Base-by-base conservation (phyloP, 2,888 invertebrate genomes). In the Pseudanteris insignis region DNA sequence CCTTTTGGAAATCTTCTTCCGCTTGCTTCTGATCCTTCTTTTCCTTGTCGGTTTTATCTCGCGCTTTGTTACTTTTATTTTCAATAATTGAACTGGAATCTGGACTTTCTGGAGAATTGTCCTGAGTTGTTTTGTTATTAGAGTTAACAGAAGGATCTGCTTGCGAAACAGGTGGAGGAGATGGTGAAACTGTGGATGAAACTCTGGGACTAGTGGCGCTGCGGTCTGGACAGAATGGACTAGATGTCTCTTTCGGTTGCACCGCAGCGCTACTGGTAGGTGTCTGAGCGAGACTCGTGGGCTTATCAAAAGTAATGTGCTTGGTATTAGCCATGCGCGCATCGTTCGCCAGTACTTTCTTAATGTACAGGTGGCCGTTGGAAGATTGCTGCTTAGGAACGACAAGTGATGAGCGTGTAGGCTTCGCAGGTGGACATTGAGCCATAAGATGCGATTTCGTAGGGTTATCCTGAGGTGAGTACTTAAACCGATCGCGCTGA, bases 401-500 rank as follows among this genome's bases (percentile, higher is more conserved):
- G 1, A 74, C 75, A 14, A 76, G 59, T 0, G 74, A 70, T 6
- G 18, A 3, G 36, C 76, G 70, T 0, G 73, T 64, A 0, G 76
- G 75, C 28, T 76, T 76, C 0, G 70, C 48, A 0, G 76, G 76
- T 0, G 76, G 71, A n/a, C 76, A 76, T 8, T 76, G 76, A 0
- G 76, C 72, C 6, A 73, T 71, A 6, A 76, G 40, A 13, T 76
- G 76, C 37, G 69, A 75, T 37, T 48, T 57, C 0, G 46, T 26
- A 59, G 21, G 38, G 28, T 6, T 41, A 2, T 55, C 47, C 13
- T 40, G 32, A 2, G 33, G 32, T n/a, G 24, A 7, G 12, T 41
- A 32, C 28, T 34, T 62, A 11, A 14, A 36, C 2, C 32, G 12
- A 11, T 47, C 47, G 4, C 47, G 40, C 14, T 65, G 67, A 13